Percentiles rank a stretch among this genome's conserved stretches.
Evolutionary conservation across 2,888 invertebrate genomes (phyloP).

Genomic region (Diplolepis rosae): DNA sequence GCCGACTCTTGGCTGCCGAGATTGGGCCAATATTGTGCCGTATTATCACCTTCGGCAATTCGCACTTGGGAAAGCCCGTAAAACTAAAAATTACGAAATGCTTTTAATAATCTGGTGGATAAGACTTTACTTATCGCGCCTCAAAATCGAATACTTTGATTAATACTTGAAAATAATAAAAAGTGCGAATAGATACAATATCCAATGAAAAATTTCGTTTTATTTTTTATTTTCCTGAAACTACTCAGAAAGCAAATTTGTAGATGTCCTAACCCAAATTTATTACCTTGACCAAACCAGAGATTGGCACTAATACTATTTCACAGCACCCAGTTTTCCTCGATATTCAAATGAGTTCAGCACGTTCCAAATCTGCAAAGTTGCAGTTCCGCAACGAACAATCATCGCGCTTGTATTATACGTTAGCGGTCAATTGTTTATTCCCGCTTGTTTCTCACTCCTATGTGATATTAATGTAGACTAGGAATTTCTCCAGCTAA

Average conservation of each 20-base stretch:
- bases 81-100: too few relatives aligned
- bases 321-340: constrained; percentile 24
- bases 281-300: constrained; percentile 21
- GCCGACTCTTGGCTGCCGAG: too few relatives aligned
- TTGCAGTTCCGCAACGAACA: constrained; percentile 23
- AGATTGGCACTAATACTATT: background rate
- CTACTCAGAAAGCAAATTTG: constrained; percentile 1
- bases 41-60: too few relatives aligned
- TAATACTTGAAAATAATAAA: too few relatives aligned
- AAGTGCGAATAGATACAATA: background rate
- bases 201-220: background rate
- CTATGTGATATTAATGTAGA: constrained; percentile 8
- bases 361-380: constrained; percentile 25
- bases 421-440: constrained; percentile 31
- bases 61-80: too few relatives aligned
- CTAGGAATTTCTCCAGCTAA: constrained; percentile 5
- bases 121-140: background rate
- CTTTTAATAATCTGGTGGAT: too few relatives aligned
- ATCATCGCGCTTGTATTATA: constrained; percentile 30
- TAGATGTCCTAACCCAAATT: constrained; percentile 19
- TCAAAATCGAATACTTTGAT: too few relatives aligned
- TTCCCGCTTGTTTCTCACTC: constrained; percentile 8
- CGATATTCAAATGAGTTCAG: constrained; percentile 29
- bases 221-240: background rate
- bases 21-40: too few relatives aligned